phyloP scores from a whole-genome alignment of 2,888 invertebrate species.

The Teleogryllus oceanicus region DNA sequence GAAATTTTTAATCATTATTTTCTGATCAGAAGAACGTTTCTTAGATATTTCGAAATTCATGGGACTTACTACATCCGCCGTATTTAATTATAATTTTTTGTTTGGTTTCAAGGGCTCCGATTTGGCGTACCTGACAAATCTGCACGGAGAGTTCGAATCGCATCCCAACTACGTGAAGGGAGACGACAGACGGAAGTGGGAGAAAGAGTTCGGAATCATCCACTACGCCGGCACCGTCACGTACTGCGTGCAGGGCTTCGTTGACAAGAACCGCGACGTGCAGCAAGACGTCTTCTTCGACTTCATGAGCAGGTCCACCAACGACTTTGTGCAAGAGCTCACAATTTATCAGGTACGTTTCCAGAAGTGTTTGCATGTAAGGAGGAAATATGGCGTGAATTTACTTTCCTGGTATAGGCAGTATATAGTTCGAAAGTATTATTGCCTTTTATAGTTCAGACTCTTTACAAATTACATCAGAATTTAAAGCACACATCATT shows the following conservation, averaged over 20 bases:
- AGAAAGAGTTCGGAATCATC: slow-evolving; percentile 81
- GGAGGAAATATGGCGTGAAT: no score
- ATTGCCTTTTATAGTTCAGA: no score
- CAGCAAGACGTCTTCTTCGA: slow-evolving; percentile 92
- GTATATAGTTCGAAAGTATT: no score
- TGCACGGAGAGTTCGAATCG: slow-evolving; percentile 80
- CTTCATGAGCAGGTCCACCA: slow-evolving; percentile 77
- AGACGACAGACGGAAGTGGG: slow-evolving; percentile 81
- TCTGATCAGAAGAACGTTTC: no score
- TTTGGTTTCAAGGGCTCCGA: slow-evolving; percentile 66
- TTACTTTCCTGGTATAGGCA: no score
- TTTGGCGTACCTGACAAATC: slow-evolving; percentile 79
- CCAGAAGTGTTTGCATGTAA: neutral
- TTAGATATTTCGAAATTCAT: no score
- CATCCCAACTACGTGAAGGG: slow-evolving; percentile 82
- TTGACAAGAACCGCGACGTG: slow-evolving; percentile 88
- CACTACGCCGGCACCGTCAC: slow-evolving; percentile 90
- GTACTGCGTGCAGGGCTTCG: slow-evolving; percentile 77
- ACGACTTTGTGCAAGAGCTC: slow-evolving; percentile 76
- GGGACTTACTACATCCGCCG: no score
- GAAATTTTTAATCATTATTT: no score
- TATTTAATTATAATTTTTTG: slow-evolving; percentile 23
- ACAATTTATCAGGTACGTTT: slow-evolving; percentile 63
- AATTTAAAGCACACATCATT: no score
- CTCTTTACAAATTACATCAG: no score